Evolutionary conservation across 1,140 invertebrate genomes (phyloP).

Genomic region (Lordiphosa clarofinis): DNA sequence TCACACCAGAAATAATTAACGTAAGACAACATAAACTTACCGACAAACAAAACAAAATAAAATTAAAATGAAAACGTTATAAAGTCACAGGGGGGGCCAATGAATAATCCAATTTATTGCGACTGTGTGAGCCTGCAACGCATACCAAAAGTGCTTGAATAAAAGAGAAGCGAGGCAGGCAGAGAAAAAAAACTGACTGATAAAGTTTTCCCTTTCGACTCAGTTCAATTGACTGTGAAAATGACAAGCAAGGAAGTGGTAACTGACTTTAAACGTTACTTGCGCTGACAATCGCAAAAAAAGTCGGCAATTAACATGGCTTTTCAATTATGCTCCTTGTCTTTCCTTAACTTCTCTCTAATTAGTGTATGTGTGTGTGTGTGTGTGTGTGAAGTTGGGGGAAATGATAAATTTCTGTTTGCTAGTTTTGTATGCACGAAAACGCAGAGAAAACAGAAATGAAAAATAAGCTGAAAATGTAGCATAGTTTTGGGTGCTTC

Average conservation of each 20-base stretch:
- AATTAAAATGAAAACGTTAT: background rate
- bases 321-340: slow-evolving; percentile 29
- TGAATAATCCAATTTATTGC: slow-evolving; percentile 44
- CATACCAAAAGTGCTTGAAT: slow-evolving; percentile 21
- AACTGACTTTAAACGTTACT: slow-evolving; percentile 1
- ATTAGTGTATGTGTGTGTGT: too few relatives aligned
- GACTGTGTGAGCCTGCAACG: too few relatives aligned
- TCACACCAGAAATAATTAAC: slow-evolving; percentile 52
- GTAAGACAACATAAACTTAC: slow-evolving; percentile 1
- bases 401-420: background rate
- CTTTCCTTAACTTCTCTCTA: slow-evolving; percentile 1
- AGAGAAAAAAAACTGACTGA: slow-evolving; percentile 1
- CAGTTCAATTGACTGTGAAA: slow-evolving; percentile 49
- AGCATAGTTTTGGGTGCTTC: slow-evolving; percentile 30
- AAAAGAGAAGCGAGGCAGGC: slow-evolving; percentile 6
- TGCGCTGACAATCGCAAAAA: background rate
- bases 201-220: slow-evolving; percentile 22
- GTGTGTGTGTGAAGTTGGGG: background rate
- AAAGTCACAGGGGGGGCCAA: slow-evolving; percentile 14
- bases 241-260: slow-evolving; percentile 6
- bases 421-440: too few relatives aligned
- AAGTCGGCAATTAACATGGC: slow-evolving; percentile 35
- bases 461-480: slow-evolving; percentile 5
- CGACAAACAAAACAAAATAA: slow-evolving; percentile 20
- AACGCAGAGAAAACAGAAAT: background rate